phyloP scores from a whole-genome alignment of 2,797 vertebrate species.

The Astyanax mexicanus region DNA sequence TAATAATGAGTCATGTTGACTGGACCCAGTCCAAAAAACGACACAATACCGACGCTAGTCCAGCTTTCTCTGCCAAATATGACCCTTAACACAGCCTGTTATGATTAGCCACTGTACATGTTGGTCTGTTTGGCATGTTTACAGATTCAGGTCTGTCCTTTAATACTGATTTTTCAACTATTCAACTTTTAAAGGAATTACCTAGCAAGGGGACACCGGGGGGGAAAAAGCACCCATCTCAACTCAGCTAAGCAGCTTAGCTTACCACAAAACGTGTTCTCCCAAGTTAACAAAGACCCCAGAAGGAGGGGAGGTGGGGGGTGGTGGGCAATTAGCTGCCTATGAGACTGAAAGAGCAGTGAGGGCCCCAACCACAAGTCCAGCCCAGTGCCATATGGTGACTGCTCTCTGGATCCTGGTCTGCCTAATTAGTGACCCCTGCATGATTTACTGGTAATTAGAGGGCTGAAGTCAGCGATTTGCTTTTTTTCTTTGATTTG shows the following conservation, averaged over 20 bases:
- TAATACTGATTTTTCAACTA: constrained; percentile 3
- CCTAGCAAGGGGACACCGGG: constrained; percentile 21
- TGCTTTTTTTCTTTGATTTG: constrained; percentile 64
- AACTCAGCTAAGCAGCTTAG: constrained; percentile 77
- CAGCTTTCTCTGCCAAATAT: not conserved
- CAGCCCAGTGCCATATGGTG: constrained; percentile 78
- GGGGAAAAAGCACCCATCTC: constrained; percentile 52
- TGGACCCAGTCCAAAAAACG: constrained; percentile 29
- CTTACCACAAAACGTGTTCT: constrained; percentile 66
- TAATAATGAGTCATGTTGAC: constrained; percentile 45
- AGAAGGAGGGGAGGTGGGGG: constrained; percentile 52
- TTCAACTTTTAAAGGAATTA: constrained; percentile 34
- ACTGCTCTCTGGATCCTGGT: constrained; percentile 62
- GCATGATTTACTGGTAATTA: constrained; percentile 68
- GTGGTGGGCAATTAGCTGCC: constrained; percentile 76
- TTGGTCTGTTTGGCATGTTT: constrained; percentile 21
- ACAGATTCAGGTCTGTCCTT: not conserved
- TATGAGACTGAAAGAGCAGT: constrained; percentile 70
- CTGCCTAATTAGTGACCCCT: constrained; percentile 68
- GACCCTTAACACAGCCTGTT: constrained; percentile 19
- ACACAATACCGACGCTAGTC: constrained; percentile 14
- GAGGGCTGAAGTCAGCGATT: constrained; percentile 62
- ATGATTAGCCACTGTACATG: constrained; percentile 3
- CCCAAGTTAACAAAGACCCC: constrained; percentile 62
- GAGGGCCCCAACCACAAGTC: constrained; percentile 63